Conservation (phyloP, 2,113 vertebrate genomes). For the Microcebus lehilahytsara region DNA sequence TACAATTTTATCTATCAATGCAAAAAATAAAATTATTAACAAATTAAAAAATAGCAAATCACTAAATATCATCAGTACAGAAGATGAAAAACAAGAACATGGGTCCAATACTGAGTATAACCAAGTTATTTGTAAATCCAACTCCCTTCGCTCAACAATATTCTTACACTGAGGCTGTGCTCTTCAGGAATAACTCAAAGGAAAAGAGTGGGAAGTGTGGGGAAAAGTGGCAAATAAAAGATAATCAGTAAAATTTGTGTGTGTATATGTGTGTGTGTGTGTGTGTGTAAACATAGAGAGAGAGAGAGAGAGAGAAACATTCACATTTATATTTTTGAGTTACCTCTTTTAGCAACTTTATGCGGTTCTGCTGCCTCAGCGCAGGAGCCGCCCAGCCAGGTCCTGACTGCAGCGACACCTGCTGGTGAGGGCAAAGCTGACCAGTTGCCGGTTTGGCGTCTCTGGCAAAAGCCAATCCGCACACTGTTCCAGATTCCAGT, state of each 20-base stretch:
- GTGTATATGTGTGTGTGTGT: not conserved
- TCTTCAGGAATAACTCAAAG: not conserved
- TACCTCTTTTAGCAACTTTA: slow-evolving; percentile 46
- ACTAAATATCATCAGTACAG: not conserved
- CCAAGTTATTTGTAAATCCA: not conserved
- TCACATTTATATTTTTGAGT: not conserved
- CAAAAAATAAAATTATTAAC: not conserved
- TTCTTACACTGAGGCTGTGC: not conserved
- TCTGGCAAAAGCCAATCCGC: not conserved
- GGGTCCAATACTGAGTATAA: not conserved
- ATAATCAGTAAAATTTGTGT: not conserved
- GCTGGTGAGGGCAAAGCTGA: slow-evolving; percentile 67
- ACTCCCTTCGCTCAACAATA: fast-evolving
- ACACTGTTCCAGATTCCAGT: not conserved
- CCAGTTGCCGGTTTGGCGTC: not conserved
- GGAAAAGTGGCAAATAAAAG: not conserved
- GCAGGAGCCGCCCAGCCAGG: slow-evolving; percentile 60
- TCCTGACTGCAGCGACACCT: slow-evolving; percentile 75
- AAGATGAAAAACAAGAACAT: not conserved
- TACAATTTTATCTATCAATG: not conserved
- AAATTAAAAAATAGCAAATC: not conserved
- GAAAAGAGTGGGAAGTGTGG: not conserved
- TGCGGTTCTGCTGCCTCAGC: not conserved
- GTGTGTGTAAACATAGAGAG: too few relatives aligned
- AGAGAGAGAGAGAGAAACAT: not conserved